Evolutionary conservation across 2,113 vertebrate genomes (phyloP).

Genomic region (Empidonax traillii): DNA sequence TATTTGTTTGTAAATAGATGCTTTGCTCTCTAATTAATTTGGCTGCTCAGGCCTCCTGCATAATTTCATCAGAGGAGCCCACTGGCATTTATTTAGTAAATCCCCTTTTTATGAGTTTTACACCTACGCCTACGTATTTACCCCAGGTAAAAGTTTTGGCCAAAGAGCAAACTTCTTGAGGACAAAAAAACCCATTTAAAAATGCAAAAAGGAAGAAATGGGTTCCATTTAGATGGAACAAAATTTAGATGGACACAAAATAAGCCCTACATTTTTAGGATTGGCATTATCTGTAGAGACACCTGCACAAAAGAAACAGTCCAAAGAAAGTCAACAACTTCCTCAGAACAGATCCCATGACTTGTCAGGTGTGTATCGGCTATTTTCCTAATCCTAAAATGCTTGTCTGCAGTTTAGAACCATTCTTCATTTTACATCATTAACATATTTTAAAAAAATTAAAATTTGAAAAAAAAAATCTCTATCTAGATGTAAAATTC

Average conservation of each 20-base stretch:
- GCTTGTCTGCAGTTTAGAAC: not conserved
- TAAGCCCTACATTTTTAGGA: not conserved
- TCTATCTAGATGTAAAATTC: not conserved
- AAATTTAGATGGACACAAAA: not conserved
- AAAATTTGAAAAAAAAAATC: not conserved
- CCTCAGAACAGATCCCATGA: not conserved
- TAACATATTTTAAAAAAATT: not conserved
- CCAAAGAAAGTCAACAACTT: not conserved
- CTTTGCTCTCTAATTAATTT: not conserved
- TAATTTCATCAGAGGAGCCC: not conserved
- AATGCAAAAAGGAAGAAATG: not conserved
- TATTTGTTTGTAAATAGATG: not conserved
- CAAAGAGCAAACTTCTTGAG: not conserved
- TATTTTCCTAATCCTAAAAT: not conserved
- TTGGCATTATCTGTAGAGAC: not conserved
- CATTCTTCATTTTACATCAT: not conserved
- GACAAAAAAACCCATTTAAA: not conserved
- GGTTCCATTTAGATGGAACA: not conserved
- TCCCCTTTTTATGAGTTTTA: slow-evolving; percentile 16
- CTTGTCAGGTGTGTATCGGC: not conserved
- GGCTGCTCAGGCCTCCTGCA: not conserved
- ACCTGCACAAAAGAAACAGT: not conserved
- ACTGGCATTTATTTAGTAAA: slow-evolving; percentile 39
- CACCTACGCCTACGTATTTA: not conserved
- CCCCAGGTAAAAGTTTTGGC: not conserved